Conservation (phyloP, 1,140 invertebrate genomes). For the Sipha flava region DNA sequence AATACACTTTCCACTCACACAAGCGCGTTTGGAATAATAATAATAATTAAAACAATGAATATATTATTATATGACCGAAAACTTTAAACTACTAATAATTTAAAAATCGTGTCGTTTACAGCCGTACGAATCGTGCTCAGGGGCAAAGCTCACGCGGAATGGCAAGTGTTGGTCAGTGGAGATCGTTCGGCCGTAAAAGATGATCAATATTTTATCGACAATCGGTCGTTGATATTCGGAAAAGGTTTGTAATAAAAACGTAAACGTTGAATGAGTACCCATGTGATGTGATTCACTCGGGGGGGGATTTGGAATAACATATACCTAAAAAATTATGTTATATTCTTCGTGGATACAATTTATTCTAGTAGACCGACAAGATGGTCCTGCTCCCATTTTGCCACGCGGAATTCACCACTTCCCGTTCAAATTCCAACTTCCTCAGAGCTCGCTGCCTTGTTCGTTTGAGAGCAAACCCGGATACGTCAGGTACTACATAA, state of each 20-base stretch:
- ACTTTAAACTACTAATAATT: no score
- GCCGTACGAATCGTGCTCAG: conserved; percentile 65
- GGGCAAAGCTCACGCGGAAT: conserved; percentile 72
- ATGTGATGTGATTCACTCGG: no score
- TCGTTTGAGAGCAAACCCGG: conserved; percentile 73
- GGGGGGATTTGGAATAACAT: no score
- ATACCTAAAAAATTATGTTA: not conserved
- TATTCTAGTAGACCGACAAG: conserved; percentile 50
- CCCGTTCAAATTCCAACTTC: conserved; percentile 66
- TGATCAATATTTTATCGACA: conserved; percentile 75
- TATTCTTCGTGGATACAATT: not conserved
- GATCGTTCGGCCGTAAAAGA: conserved; percentile 68
- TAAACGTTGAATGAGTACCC: no score
- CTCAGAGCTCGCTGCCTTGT: conserved; percentile 67
- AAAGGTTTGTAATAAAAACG: conserved; percentile 53
- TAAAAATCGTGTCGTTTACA: conserved; percentile 45
- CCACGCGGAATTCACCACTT: conserved; percentile 67
- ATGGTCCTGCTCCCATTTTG: conserved; percentile 63
- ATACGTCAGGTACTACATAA: conserved; percentile 69
- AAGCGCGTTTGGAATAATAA: no score
- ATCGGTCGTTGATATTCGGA: conserved; percentile 66
- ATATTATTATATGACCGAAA: no score
- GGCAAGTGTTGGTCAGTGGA: conserved; percentile 71
- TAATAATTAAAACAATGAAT: no score
- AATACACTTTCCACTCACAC: no score